Base-by-base conservation (phyloP, 2,113 vertebrate genomes). In the Hyaena hyaena region DNA sequence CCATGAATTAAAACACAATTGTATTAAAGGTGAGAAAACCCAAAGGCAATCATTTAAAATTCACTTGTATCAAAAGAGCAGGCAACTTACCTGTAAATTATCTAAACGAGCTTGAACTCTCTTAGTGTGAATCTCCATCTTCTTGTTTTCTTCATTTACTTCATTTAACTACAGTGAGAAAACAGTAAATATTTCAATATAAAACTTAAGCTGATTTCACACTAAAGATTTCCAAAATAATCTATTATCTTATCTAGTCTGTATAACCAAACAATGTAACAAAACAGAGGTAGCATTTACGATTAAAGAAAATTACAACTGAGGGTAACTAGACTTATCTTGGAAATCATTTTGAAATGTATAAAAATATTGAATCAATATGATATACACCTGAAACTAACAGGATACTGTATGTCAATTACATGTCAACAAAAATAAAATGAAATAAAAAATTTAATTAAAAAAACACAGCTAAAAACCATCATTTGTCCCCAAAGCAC, bases 31-130 rank as follows among this genome's bases (percentile, higher is more conserved):
- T 74, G 69, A 94, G n/a, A 53, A 93, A 80, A 71, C 43, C 33
- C 76, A 85, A 96, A 94, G 19, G 58, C 35, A 94, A 84, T 69
- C 26, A 85, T 35, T 89, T 92, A 61, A 92, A 96, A 82, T 93
- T 96, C 53, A 92, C 4, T 88, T 77, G 19, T 81, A 86, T 84
- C 50, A 35, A 82, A 91, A 23, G 31, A 97, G 79, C 26, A 71
- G 89, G 17, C 5, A 81, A 95, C 35, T 61, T 98, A 99, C 99
- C 98, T 99, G 99, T 4, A 99, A 98, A 98, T 99, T 99, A 85
- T 99, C 99, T 96, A 99, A 98, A 97, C 99, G 99, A 91, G 99
- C 99, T 97, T 99, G 99, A 43, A 99, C 98, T 98, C 98, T 99
- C 95, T 98, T 99, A 35, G 98, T 98, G 97, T 99, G 99, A 96